Conservation (phyloP, 2,888 invertebrate genomes). For the Acrobasis repandana region DNA sequence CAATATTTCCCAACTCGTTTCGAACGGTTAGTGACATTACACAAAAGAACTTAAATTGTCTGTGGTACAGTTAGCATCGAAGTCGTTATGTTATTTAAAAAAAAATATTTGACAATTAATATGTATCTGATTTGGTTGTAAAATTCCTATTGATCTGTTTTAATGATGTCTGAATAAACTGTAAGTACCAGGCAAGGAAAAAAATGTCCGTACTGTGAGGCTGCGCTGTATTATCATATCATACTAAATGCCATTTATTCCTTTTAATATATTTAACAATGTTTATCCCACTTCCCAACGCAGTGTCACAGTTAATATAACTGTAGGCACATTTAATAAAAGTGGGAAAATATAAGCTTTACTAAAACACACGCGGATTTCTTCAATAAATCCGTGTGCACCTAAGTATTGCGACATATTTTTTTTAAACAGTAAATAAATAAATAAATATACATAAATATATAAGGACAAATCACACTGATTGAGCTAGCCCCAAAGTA, state of each 20-base stretch:
- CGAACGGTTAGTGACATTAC: not conserved
- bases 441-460: no score
- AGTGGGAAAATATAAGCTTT: constrained; percentile 61
- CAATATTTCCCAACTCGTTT: constrained; percentile 1
- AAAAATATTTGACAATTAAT: no score
- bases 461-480: no score
- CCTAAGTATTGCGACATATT: constrained; percentile 60
- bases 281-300: constrained; percentile 57
- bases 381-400: constrained; percentile 62
- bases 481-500: no score
- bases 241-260: no score
- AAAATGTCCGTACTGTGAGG: no score
- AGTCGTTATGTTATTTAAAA: not conserved
- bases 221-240: no score
- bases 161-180: no score
- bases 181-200: no score
- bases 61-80: not conserved
- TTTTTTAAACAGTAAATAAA: constrained; percentile 27
- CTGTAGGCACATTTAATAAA: constrained; percentile 43
- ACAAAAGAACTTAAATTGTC: not conserved
- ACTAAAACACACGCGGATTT: constrained; percentile 68
- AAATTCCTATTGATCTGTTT: no score
- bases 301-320: constrained; percentile 50
- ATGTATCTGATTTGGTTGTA: no score
- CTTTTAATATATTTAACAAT: not conserved